phyloP scores from a whole-genome alignment of 1,140 invertebrate genomes.

The Drosophila auraria region DNA sequence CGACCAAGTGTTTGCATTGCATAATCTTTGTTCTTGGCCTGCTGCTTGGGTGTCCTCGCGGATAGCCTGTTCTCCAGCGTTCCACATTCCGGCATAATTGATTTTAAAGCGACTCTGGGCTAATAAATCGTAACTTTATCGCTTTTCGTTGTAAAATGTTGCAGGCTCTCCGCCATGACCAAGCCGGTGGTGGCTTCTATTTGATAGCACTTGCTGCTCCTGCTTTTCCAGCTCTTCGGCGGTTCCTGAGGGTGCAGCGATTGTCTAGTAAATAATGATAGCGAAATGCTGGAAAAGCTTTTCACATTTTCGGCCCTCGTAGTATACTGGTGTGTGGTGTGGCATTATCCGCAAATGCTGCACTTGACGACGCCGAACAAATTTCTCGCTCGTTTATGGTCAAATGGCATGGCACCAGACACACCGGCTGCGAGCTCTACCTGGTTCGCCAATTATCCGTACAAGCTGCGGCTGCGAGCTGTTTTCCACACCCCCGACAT shows the following conservation, averaged over 20 bases:
- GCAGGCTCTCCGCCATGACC: conserved; percentile 15
- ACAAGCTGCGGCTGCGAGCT: conserved; percentile 71
- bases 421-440: conserved; percentile 60
- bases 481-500: conserved; percentile 59
- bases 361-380: conserved; percentile 75
- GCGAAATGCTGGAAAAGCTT: conserved; percentile 69
- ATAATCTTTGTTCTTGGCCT: conserved; percentile 68
- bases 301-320: conserved; percentile 59
- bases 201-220: conserved; percentile 58
- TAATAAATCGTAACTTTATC: conserved; percentile 85
- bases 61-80: conserved; percentile 60
- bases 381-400: conserved; percentile 81
- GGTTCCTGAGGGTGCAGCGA: conserved; percentile 35
- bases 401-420: conserved; percentile 80
- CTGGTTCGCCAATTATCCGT: conserved; percentile 79
- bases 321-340: not conserved
- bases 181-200: conserved; percentile 24
- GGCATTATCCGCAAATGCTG: conserved; percentile 71
- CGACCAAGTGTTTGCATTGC: conserved; percentile 78
- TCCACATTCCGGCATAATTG: conserved; percentile 85
- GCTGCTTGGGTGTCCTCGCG: conserved; percentile 76
- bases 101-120: conserved; percentile 82
- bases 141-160: conserved; percentile 69
- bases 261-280: conserved; percentile 78
- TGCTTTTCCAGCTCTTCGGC: conserved; percentile 1